phyloP scores from a whole-genome alignment of 2,797 vertebrate genomes.

The Pagetopsis macropterus region DNA sequence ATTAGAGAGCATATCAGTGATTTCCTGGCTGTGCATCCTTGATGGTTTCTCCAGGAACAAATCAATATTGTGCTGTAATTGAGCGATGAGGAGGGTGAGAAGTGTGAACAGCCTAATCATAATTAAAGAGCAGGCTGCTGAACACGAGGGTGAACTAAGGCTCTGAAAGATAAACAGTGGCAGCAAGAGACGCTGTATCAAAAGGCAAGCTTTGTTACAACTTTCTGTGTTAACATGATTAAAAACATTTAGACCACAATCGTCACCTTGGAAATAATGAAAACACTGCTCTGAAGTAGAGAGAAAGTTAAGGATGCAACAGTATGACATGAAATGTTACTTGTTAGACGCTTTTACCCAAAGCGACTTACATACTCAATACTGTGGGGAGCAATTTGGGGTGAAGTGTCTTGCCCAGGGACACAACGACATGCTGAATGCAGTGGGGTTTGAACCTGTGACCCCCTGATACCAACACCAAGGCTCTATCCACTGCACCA shows the following conservation, averaged over 20 bases:
- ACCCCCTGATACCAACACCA: too few species aligned
- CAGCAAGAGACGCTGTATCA: slow-evolving; percentile 53
- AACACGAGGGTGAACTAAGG: slow-evolving; percentile 70
- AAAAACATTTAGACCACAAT: slow-evolving; percentile 54
- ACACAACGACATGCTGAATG: too few species aligned
- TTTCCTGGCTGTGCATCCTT: slow-evolving; percentile 84
- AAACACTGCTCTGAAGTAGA: too few species aligned
- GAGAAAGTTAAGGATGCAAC: slow-evolving; percentile 7
- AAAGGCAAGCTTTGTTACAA: slow-evolving; percentile 47
- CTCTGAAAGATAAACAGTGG: slow-evolving; percentile 76
- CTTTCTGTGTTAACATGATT: slow-evolving; percentile 60
- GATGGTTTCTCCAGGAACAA: slow-evolving; percentile 86
- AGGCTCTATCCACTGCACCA: too few species aligned
- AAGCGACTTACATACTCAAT: too few species aligned
- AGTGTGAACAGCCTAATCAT: slow-evolving; percentile 87
- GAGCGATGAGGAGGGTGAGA: slow-evolving; percentile 86
- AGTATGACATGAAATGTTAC: too few species aligned
- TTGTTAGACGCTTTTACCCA: too few species aligned
- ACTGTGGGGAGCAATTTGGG: too few species aligned
- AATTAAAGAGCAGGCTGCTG: slow-evolving; percentile 82
- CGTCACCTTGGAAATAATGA: neutral
- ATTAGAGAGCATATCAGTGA: slow-evolving; percentile 85
- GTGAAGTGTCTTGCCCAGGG: too few species aligned
- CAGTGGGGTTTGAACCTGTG: too few species aligned
- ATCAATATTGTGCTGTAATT: slow-evolving; percentile 89